phyloP scores from a whole-genome alignment of 92 coral and sea anemone genomes.

The Meandrina meandrites region DNA sequence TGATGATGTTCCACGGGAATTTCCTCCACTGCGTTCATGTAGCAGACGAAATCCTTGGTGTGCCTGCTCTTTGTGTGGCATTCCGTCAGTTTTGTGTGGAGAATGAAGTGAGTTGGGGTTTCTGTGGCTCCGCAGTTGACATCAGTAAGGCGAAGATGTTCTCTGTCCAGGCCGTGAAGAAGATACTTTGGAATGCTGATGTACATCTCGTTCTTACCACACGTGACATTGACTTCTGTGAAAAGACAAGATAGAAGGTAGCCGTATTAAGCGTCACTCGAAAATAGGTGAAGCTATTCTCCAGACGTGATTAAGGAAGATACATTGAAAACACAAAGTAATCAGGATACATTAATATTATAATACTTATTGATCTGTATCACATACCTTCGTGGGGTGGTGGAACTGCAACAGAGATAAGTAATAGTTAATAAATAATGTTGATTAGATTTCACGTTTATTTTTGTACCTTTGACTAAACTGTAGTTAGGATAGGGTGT shows the following conservation, averaged over 20 bases:
- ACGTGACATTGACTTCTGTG: constrained; percentile 32
- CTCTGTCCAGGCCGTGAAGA: constrained; percentile 29
- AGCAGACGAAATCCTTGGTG: constrained; percentile 24
- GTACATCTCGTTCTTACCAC: constrained; percentile 36
- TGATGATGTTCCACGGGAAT: constrained; percentile 14
- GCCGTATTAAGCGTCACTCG: not conserved
- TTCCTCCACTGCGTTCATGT: constrained; percentile 25
- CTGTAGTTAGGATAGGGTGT: not conserved
- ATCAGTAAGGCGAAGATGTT: constrained; percentile 43
- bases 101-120: constrained; percentile 31
- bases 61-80: constrained; percentile 23
- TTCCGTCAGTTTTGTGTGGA: constrained; percentile 29
- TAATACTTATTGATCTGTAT: not conserved
- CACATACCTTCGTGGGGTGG: not conserved
- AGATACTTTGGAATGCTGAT: constrained; percentile 37
- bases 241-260: not conserved
- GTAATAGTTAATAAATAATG: not conserved
- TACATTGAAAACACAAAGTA: not conserved
- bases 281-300: not conserved
- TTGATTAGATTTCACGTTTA: no score
- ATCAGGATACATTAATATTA: not conserved
- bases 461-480: not conserved
- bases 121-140: constrained; percentile 33
- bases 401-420: not conserved
- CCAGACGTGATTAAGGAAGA: not conserved